A percentile compares a stretch with the other conserved stretches of the same genome.
These are phyloP conservation scores for Euplagia quadripunctaria DNA, from an alignment of 2,888 invertebrate genomes.

Conservation along the genomic window DNA sequence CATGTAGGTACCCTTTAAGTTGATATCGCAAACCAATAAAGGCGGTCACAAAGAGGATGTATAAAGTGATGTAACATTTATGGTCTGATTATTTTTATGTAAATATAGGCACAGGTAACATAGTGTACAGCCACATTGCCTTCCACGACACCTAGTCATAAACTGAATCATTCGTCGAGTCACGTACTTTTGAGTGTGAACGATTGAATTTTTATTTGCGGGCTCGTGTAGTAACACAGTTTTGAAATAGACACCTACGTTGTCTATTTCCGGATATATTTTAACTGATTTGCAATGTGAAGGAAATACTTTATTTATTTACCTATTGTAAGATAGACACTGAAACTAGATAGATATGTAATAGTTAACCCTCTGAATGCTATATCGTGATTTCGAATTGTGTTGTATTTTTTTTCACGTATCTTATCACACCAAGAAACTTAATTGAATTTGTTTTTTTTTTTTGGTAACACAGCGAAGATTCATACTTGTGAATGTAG, in stretches of 20 bases:
- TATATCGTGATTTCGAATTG: neutral
- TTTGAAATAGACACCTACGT: constrained; percentile 32
- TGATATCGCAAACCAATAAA: neutral
- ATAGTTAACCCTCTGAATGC: neutral
- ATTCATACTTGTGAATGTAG: neutral
- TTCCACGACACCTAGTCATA: constrained; percentile 58
- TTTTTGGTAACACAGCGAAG: neutral
- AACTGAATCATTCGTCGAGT: constrained; percentile 53
- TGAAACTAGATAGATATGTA: neutral
- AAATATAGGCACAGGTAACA: constrained; percentile 32
- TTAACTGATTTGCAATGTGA: constrained; percentile 1
- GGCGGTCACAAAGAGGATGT: constrained; percentile 3
- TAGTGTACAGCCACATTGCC: constrained; percentile 21
- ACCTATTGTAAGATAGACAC: neutral
- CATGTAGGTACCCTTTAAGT: neutral
- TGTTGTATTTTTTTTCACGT: neutral
- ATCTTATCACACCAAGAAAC: too few species aligned
- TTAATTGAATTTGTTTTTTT: too few species aligned
- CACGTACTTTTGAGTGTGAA: constrained; percentile 58
- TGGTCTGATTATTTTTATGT: constrained; percentile 39
- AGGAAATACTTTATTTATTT: neutral
- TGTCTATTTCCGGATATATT: constrained; percentile 43
- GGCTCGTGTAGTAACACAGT: constrained; percentile 50
- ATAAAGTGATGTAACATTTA: constrained; percentile 29
- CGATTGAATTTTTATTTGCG: constrained; percentile 58